These are phyloP conservation scores for Drosophila barbarae DNA, from an alignment of 2,888 invertebrate genomes.

Conservation along the genomic window DNA sequence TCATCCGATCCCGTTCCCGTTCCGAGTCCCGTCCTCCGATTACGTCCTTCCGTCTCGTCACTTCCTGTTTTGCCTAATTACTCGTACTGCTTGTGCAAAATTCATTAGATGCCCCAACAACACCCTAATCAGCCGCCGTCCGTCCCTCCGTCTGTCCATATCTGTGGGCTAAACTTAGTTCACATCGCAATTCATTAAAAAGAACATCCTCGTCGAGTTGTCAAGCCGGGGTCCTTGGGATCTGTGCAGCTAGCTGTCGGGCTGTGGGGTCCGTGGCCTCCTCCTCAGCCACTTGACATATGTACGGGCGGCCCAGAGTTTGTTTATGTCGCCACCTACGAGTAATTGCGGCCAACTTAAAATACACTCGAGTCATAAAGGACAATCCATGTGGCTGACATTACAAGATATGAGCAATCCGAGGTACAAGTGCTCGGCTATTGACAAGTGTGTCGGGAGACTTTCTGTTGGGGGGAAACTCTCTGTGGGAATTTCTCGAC, in stretches of 20 bases:
- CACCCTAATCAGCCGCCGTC: constrained; percentile 29
- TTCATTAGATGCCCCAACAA: constrained; percentile 42
- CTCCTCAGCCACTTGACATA: constrained; percentile 20
- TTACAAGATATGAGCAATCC: constrained; percentile 25
- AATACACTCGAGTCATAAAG: constrained; percentile 40
- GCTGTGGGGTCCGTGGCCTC: constrained; percentile 8
- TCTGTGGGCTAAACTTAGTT: constrained; percentile 39
- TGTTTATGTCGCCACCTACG: constrained; percentile 45
- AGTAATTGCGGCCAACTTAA: constrained; percentile 64
- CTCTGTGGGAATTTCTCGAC: neutral
- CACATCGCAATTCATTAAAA: constrained; percentile 63
- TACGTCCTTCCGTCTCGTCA: constrained; percentile 11
- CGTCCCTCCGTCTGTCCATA: constrained; percentile 2
- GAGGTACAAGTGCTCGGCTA: constrained; percentile 1
- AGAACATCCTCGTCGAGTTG: constrained; percentile 48
- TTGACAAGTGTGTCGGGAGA: constrained; percentile 6
- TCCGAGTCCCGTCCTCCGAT: constrained; percentile 11
- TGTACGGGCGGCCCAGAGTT: constrained; percentile 24
- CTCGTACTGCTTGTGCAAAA: constrained; percentile 32
- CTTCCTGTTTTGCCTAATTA: constrained; percentile 57
- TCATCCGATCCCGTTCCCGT: constrained; percentile 25
- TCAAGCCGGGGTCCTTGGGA: constrained; percentile 34
- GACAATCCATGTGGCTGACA: constrained; percentile 23
- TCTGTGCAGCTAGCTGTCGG: constrained; percentile 29
- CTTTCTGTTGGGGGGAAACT: neutral